Percentiles rank a stretch among this genome's conserved stretches.
phyloP scores from a whole-genome alignment of 2,888 invertebrate species.

The Drosophila pseudotalamancana region DNA sequence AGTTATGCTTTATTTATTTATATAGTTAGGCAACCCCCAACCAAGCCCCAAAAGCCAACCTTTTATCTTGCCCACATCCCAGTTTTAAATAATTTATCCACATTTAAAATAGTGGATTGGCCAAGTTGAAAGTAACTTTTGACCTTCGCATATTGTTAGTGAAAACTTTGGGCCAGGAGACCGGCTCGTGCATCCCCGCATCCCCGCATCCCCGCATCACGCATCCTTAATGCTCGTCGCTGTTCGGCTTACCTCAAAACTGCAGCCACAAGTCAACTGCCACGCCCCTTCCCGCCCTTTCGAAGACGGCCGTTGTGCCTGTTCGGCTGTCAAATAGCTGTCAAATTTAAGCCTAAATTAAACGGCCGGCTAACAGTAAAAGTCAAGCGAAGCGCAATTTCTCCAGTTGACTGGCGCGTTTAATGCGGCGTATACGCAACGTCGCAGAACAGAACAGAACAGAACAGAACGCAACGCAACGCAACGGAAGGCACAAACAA shows the following conservation, averaged over 20 bases:
- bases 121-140: conserved; percentile 4
- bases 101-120: background rate
- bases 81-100: conserved; percentile 1
- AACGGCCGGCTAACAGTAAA: conserved; percentile 32
- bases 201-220: too few species aligned
- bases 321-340: conserved; percentile 66
- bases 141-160: conserved; percentile 10
- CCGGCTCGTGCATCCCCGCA: too few species aligned
- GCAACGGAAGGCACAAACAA: too few species aligned
- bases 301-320: too few species aligned
- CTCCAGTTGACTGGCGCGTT: conserved; percentile 19
- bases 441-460: too few species aligned
- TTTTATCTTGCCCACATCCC: background rate
- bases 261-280: conserved; percentile 35
- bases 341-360: conserved; percentile 71
- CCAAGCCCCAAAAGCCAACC: background rate
- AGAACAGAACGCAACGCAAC: too few species aligned
- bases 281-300: background rate
- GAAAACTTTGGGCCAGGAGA: conserved; percentile 11
- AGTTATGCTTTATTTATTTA: too few species aligned
- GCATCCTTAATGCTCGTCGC: conserved; percentile 14
- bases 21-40: too few species aligned
- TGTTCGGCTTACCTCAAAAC: conserved; percentile 36
- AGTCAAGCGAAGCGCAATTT: conserved; percentile 28
- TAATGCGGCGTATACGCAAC: conserved; percentile 42